Conservation (phyloP, 2,797 vertebrate genomes). For the Mergus octosetaceus region DNA sequence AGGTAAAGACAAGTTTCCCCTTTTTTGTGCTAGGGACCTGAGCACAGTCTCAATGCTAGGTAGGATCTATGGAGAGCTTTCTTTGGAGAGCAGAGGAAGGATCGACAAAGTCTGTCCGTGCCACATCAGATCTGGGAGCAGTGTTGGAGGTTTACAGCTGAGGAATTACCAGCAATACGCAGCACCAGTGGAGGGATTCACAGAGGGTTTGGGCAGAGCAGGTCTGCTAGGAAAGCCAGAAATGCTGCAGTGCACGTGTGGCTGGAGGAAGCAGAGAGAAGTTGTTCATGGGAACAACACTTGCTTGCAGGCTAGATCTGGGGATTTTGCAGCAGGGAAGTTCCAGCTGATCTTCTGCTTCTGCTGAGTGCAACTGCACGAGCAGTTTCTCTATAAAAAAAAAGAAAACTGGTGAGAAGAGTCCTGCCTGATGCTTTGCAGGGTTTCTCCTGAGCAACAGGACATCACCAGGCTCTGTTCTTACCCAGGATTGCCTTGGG, state of each 20-base stretch:
- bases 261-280: neutral
- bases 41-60: neutral
- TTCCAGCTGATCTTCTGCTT: neutral
- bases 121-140: neutral
- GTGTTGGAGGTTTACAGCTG: neutral
- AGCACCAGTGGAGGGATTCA: neutral
- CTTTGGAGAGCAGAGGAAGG: neutral
- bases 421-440: neutral
- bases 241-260: neutral
- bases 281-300: neutral
- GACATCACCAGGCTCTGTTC: neutral
- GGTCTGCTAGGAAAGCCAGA: neutral
- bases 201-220: neutral
- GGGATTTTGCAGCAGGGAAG: neutral
- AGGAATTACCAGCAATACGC: neutral
- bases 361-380: neutral
- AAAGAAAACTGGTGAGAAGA: neutral
- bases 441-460: neutral
- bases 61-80: neutral
- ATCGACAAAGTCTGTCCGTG: neutral
- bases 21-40: neutral
- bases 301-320: neutral
- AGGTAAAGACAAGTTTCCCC: no score
- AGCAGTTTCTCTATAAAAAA: neutral
- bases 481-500: neutral